Evolutionary conservation across 2,113 vertebrate genomes (phyloP).

Genomic region (Poeciliopsis occidentalis): DNA sequence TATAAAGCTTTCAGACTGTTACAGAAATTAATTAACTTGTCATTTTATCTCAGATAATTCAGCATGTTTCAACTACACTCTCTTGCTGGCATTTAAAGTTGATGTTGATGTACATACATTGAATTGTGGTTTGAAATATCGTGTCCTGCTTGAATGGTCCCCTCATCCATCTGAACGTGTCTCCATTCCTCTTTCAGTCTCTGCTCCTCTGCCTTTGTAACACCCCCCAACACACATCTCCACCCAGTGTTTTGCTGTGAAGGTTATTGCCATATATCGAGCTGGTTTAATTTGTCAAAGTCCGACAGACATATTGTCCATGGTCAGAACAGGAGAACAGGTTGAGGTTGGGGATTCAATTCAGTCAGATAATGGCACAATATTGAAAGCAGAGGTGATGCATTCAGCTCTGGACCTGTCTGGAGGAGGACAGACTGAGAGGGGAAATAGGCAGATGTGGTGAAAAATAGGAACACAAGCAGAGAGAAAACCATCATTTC

Average conservation of each 20-base stretch:
- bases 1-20: slow-evolving; percentile 5
- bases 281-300: slow-evolving; percentile 78
- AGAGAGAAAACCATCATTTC: slow-evolving; percentile 23
- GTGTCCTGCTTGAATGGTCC: slow-evolving; percentile 22
- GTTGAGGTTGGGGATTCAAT: slow-evolving; percentile 2
- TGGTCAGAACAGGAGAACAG: slow-evolving; percentile 38
- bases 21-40: slow-evolving; percentile 10
- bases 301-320: slow-evolving; percentile 62
- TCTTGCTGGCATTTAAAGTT: slow-evolving; percentile 44
- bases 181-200: slow-evolving; percentile 27
- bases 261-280: slow-evolving; percentile 76
- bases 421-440: slow-evolving; percentile 13
- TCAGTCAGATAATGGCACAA: slow-evolving; percentile 45
- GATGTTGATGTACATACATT: slow-evolving; percentile 7
- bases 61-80: slow-evolving; percentile 9
- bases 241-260: slow-evolving; percentile 46
- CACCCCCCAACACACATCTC: background rate
- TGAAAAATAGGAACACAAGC: slow-evolving; percentile 10
- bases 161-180: slow-evolving; percentile 43
- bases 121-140: slow-evolving; percentile 43
- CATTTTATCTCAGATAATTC: slow-evolving; percentile 27
- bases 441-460: slow-evolving; percentile 15
- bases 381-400: slow-evolving; percentile 42
- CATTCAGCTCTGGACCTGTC: slow-evolving; percentile 5
- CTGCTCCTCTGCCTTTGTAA: slow-evolving; percentile 10